phyloP scores from a whole-genome alignment of 2,113 vertebrate genomes.

The Monopterus albus region DNA sequence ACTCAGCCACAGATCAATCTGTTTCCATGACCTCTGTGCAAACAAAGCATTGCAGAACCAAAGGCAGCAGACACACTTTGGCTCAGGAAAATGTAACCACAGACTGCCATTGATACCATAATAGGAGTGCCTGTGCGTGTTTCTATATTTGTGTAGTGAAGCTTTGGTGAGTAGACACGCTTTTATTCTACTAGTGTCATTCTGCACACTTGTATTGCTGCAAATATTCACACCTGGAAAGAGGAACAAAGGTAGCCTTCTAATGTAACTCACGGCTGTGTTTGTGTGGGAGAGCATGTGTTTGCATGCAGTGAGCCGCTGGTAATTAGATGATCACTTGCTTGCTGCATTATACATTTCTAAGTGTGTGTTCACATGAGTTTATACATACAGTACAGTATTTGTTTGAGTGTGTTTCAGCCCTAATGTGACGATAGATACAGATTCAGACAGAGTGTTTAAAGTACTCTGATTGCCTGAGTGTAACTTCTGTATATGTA shows the following conservation, averaged over 20 bases:
- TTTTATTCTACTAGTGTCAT: not conserved
- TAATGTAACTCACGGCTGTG: not conserved
- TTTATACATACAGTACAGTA: too few species aligned
- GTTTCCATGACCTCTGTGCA: constrained; percentile 35
- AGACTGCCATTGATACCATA: constrained; percentile 29
- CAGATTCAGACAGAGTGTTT: too few species aligned
- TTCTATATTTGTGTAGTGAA: constrained; percentile 50
- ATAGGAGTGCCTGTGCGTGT: constrained; percentile 29
- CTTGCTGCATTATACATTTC: not conserved
- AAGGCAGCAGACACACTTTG: constrained; percentile 9
- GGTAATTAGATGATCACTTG: not conserved
- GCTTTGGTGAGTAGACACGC: constrained; percentile 43
- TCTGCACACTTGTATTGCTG: constrained; percentile 20
- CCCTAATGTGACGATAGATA: too few species aligned
- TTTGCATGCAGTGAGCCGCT: not conserved
- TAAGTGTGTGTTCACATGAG: not conserved
- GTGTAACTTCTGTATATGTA: constrained; percentile 7
- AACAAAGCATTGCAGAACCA: constrained; percentile 25
- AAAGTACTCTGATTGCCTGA: constrained; percentile 7
- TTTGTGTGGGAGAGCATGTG: not conserved
- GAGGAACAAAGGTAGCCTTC: not conserved
- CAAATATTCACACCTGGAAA: constrained; percentile 36
- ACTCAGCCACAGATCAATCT: constrained; percentile 32
- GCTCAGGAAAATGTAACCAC: constrained; percentile 37
- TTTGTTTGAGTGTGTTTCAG: too few species aligned